A percentile compares a stretch with the other conserved stretches of the same genome.
These are phyloP conservation scores for Stegastes partitus DNA, from an alignment of 2,113 vertebrate genomes.

Conservation along the genomic window DNA sequence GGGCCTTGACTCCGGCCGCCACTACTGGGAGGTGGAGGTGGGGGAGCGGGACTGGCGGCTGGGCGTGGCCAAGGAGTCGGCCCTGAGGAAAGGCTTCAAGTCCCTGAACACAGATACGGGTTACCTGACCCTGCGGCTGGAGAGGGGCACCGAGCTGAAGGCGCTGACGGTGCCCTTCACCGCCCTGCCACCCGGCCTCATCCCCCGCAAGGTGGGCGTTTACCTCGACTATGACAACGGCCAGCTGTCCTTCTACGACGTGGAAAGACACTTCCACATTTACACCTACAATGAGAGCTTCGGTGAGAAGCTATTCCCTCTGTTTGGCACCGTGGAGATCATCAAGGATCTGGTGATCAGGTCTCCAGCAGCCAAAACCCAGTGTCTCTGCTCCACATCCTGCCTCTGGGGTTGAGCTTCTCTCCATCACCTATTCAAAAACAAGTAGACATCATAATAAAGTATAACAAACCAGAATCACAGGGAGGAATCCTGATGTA, in stretches of 20 bases:
- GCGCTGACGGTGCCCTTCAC: slow-evolving; percentile 86
- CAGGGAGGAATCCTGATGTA: slow-evolving; percentile 52
- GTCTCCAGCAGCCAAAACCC: slow-evolving; percentile 68
- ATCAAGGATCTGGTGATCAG: slow-evolving; percentile 84
- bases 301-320: slow-evolving; percentile 82
- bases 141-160: slow-evolving; percentile 85
- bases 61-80: slow-evolving; percentile 89
- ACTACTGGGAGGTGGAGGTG: slow-evolving; percentile 89
- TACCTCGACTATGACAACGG: slow-evolving; percentile 82
- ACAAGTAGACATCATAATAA: slow-evolving; percentile 44
- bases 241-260: slow-evolving; percentile 87
- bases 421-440: not conserved
- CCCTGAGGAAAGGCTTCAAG: slow-evolving; percentile 90
- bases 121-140: slow-evolving; percentile 85
- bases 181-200: slow-evolving; percentile 76
- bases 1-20: slow-evolving; percentile 81
- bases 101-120: slow-evolving; percentile 85
- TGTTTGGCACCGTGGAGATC: slow-evolving; percentile 87
- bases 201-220: slow-evolving; percentile 82
- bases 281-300: slow-evolving; percentile 86
- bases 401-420: slow-evolving; percentile 81
- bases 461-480: slow-evolving; percentile 52
- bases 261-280: slow-evolving; percentile 81
- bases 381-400: slow-evolving; percentile 74
- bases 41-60: slow-evolving; percentile 94